These are phyloP conservation scores for Antennarius maculatus DNA, from an alignment of 2,797 vertebrate species.

Conservation along the genomic window DNA sequence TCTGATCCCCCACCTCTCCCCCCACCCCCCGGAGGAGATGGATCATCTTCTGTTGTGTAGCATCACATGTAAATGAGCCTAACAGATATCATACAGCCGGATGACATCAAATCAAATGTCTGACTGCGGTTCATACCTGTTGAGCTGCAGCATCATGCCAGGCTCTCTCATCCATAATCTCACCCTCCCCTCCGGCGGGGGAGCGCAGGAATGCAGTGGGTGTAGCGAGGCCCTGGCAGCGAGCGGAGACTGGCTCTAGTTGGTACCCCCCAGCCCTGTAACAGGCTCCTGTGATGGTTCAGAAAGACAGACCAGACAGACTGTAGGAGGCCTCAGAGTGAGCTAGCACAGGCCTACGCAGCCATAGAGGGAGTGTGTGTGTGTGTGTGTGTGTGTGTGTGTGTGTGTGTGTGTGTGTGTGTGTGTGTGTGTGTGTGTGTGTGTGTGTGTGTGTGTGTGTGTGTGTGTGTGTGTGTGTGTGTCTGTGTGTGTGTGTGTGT, in stretches of 20 bases:
- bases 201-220: constrained; percentile 65
- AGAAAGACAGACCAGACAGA: constrained; percentile 41
- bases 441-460: no score
- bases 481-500: not conserved
- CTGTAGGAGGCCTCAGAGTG: constrained; percentile 40
- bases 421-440: no score
- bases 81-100: constrained; percentile 37
- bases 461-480: not conserved
- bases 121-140: constrained; percentile 28
- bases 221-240: constrained; percentile 54
- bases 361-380: constrained; percentile 3
- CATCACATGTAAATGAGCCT: constrained; percentile 49
- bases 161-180: constrained; percentile 47
- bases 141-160: constrained; percentile 23
- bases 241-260: constrained; percentile 72
- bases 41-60: constrained; percentile 45
- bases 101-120: constrained; percentile 33
- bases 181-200: constrained; percentile 54
- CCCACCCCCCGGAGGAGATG: constrained; percentile 18
- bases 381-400: no score
- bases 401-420: no score
- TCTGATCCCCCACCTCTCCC: constrained; percentile 22
- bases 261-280: constrained; percentile 57
- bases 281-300: constrained; percentile 37
- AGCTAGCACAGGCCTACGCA: constrained; percentile 50